phyloP scores from a whole-genome alignment of 2,797 vertebrate genomes.

The Otolemur crassicaudatus region DNA sequence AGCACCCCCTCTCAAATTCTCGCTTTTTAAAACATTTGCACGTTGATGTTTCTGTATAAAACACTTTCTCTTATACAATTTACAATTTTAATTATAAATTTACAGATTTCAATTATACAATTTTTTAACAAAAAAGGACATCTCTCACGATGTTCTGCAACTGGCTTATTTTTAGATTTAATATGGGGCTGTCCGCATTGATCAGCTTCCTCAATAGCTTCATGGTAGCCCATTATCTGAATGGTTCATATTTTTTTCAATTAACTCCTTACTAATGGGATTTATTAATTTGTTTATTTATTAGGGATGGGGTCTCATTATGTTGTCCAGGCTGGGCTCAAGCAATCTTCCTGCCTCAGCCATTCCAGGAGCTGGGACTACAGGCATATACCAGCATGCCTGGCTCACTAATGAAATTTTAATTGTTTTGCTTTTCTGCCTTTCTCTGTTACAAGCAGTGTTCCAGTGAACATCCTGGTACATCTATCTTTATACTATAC shows the following conservation, averaged over 20 bases:
- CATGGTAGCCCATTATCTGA: not conserved
- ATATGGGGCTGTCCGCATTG: not conserved
- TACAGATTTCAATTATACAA: not conserved
- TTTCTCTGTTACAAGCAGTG: not conserved
- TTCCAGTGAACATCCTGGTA: not conserved
- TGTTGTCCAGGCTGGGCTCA: not conserved
- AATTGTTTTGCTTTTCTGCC: slow-evolving; percentile 10
- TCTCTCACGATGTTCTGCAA: not conserved
- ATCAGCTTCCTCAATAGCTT: not conserved
- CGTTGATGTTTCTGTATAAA: not conserved
- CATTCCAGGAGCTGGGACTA: not conserved
- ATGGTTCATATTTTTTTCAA: not conserved
- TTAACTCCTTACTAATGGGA: not conserved
- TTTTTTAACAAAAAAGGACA: not conserved
- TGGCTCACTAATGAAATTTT: not conserved
- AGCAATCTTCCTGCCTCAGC: not conserved
- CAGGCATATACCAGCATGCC: not conserved
- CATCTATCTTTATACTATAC: not conserved
- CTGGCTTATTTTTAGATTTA: not conserved
- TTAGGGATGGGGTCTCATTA: not conserved
- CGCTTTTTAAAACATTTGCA: not conserved
- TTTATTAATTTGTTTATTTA: not conserved
- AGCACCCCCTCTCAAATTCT: not conserved
- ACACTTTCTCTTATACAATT: not conserved
- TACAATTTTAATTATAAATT: too few species aligned